Conservation (phyloP, 2,113 vertebrate species). For the Zootoca vivipara region DNA sequence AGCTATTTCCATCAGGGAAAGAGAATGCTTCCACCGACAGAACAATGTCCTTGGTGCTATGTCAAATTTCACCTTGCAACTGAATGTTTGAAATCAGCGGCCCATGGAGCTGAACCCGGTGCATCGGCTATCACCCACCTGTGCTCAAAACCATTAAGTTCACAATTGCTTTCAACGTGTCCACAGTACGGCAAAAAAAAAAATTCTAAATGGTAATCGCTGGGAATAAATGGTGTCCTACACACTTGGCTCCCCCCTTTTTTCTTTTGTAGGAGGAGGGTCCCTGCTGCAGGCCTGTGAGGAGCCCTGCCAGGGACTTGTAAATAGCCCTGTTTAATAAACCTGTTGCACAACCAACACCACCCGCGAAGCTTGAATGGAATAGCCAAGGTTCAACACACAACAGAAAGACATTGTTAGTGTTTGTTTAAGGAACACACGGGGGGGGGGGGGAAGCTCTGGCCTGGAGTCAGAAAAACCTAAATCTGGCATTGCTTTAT, state of each 20-base stretch:
- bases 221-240: not conserved
- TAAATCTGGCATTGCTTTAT: constrained; percentile 20
- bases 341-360: not conserved
- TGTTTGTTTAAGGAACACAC: not conserved
- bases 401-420: not conserved
- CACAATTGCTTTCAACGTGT: not conserved
- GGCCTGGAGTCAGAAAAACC: constrained; percentile 22
- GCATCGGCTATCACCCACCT: too few species aligned
- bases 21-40: too few species aligned
- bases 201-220: not conserved
- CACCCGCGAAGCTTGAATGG: not conserved
- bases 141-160: not conserved
- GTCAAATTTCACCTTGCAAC: too few species aligned
- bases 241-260: not conserved
- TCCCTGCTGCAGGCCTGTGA: not conserved
- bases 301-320: not conserved
- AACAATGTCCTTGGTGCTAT: too few species aligned
- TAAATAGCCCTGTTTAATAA: not conserved
- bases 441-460: not conserved
- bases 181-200: not conserved
- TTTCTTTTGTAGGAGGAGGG: not conserved
- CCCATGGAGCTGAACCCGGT: too few species aligned
- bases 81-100: too few species aligned
- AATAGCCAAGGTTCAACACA: not conserved
- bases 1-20: too few species aligned